phyloP scores from a whole-genome alignment of 2,888 invertebrate species.

The Fragum fragum region DNA sequence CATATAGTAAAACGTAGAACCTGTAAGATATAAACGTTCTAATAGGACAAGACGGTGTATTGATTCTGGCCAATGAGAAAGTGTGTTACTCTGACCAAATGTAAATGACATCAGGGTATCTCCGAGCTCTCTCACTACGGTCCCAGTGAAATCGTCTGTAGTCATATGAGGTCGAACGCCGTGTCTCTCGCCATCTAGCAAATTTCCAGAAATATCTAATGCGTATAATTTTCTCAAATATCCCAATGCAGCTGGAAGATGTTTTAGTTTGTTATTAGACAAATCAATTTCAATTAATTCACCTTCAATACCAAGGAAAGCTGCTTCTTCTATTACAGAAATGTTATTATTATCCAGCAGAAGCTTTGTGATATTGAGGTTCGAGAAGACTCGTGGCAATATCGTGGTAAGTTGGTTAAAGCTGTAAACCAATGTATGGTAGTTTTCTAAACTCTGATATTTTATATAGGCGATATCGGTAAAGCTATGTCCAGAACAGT shows the following conservation, averaged over 20 bases:
- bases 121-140: constrained; percentile 24
- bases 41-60: constrained; percentile 23
- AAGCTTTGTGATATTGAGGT: constrained; percentile 37
- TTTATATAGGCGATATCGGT: constrained; percentile 16
- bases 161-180: neutral
- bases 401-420: constrained; percentile 32
- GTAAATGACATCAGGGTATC: constrained; percentile 27
- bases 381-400: constrained; percentile 28
- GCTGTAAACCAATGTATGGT: constrained; percentile 32
- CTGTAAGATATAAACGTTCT: constrained; percentile 11
- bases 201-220: constrained; percentile 42
- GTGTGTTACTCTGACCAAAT: constrained; percentile 21
- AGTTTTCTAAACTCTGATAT: constrained; percentile 10
- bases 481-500: constrained; percentile 40
- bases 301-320: constrained; percentile 46
- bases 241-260: constrained; percentile 35
- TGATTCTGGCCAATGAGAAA: constrained; percentile 39
- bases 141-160: constrained; percentile 21
- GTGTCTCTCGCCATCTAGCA: constrained; percentile 25
- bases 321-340: constrained; percentile 26
- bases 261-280: constrained; percentile 41
- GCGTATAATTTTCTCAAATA: constrained; percentile 12
- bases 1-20: neutral
- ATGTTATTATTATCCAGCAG: constrained; percentile 46
- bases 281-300: constrained; percentile 33